A percentile compares a stretch with the other conserved stretches of the same genome.
Conservation (phyloP, 2,113 vertebrate species). For the Sciurus niger region DNA sequence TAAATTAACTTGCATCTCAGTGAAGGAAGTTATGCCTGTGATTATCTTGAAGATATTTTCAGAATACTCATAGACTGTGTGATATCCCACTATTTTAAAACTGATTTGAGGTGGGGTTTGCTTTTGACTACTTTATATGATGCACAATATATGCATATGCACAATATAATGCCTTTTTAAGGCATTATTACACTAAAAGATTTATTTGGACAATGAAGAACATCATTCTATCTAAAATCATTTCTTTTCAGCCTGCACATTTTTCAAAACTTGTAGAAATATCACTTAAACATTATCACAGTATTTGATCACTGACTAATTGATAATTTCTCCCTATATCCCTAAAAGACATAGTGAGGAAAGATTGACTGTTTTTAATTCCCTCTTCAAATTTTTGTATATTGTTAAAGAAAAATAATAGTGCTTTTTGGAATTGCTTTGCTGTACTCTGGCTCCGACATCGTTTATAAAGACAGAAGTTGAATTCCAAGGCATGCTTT, state of each 20-base stretch:
- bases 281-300: slow-evolving; percentile 5
- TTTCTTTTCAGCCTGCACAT: slow-evolving; percentile 1
- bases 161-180: too few relatives aligned
- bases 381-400: not conserved
- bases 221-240: not conserved
- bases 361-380: not conserved
- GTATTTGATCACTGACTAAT: slow-evolving; percentile 30
- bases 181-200: not conserved
- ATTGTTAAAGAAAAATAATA: not conserved
- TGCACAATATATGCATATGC: not conserved
- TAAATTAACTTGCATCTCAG: not conserved
- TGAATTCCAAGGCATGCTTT: slow-evolving; percentile 9
- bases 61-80: not conserved
- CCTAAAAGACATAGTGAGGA: not conserved
- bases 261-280: slow-evolving; percentile 41
- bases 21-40: not conserved
- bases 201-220: not conserved
- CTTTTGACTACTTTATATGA: slow-evolving; percentile 6
- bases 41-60: slow-evolving; percentile 36
- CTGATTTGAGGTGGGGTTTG: slow-evolving; percentile 1
- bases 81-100: slow-evolving; percentile 27
- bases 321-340: not conserved
- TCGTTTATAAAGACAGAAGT: slow-evolving; percentile 46
- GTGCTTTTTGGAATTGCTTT: slow-evolving; percentile 40
- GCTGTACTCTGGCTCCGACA: not conserved